A percentile compares a stretch with the other conserved stretches of the same genome.
These are phyloP conservation scores for Drosophila insularis DNA, from an alignment of 1,140 invertebrate genomes.

Conservation along the genomic window DNA sequence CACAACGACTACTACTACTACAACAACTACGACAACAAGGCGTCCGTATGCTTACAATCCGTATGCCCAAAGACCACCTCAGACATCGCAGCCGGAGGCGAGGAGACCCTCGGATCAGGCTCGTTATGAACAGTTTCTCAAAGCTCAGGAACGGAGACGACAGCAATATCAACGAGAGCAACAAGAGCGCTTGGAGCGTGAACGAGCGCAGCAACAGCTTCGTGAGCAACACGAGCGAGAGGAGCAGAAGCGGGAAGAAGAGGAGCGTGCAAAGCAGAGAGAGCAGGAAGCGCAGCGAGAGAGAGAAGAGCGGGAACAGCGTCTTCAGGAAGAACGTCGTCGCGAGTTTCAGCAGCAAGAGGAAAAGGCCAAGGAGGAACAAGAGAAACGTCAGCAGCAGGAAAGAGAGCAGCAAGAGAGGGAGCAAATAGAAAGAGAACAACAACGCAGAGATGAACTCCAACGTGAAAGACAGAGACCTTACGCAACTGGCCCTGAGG, in stretches of 20 bases:
- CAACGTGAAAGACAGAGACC: slow-evolving; percentile 19
- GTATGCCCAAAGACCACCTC: neutral
- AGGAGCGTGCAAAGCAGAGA: slow-evolving; percentile 1
- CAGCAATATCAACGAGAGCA: neutral
- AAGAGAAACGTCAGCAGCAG: slow-evolving; percentile 15
- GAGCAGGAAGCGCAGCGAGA: slow-evolving; percentile 25
- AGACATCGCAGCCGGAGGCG: neutral
- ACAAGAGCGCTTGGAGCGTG: neutral
- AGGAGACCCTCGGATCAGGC: slow-evolving; percentile 14
- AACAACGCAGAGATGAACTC: slow-evolving; percentile 22
- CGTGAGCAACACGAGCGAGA: slow-evolving; percentile 15
- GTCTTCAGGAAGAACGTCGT: slow-evolving; percentile 7
- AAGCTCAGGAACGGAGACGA: neutral
- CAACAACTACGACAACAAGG: slow-evolving; percentile 23
- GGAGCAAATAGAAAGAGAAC: slow-evolving; percentile 33
- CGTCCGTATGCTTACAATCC: slow-evolving; percentile 49
- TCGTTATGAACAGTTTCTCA: slow-evolving; percentile 18
- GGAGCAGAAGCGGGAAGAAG: neutral
- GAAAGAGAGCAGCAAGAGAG: slow-evolving; percentile 27
- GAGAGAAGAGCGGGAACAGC: slow-evolving; percentile 10
- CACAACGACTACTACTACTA: slow-evolving; percentile 11
- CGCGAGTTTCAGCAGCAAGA: slow-evolving; percentile 13
- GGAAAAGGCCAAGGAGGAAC: neutral
- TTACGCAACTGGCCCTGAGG: neutral
- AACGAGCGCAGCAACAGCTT: slow-evolving; percentile 1